These are phyloP conservation scores for Caenorhabditis latens DNA, from an alignment of 1,140 invertebrate species.

Conservation along the genomic window DNA sequence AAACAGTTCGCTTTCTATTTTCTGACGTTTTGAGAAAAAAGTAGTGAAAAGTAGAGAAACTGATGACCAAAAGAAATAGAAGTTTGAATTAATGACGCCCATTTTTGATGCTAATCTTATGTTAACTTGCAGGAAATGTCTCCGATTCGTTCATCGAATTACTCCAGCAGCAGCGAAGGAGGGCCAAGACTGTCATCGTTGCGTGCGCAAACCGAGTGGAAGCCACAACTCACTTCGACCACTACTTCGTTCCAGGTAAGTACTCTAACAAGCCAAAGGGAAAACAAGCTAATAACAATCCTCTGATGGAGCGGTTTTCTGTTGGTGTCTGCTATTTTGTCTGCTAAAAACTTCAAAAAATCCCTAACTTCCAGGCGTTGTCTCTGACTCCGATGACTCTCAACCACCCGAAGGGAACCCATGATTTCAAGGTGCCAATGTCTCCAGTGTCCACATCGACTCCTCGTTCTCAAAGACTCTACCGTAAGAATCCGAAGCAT, in stretches of 20 bases:
- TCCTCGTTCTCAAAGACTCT: neutral
- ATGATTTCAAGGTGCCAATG: neutral
- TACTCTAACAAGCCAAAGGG: neutral
- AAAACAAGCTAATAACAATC: too few species aligned
- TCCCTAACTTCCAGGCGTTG: neutral
- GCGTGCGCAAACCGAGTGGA: constrained; percentile 3
- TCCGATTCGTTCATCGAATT: constrained; percentile 31
- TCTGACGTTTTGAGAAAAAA: too few species aligned
- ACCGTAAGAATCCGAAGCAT: constrained; percentile 3
- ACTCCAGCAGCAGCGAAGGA: constrained; percentile 46
- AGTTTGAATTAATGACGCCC: constrained; percentile 13
- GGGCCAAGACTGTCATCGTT: neutral
- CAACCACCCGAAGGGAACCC: neutral
- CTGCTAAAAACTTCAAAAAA: too few species aligned
- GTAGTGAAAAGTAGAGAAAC: neutral
- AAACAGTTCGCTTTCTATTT: too few species aligned
- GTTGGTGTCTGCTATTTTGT: too few species aligned
- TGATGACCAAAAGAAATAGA: neutral
- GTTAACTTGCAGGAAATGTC: constrained; percentile 44
- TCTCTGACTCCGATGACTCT: neutral
- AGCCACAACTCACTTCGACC: constrained; percentile 29
- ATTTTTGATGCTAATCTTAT: constrained; percentile 10
- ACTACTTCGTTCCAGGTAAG: constrained; percentile 22
- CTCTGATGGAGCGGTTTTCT: too few species aligned
- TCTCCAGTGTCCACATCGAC: neutral